phyloP scores from a whole-genome alignment of 2,797 vertebrate species.

The Bucorvus abyssinicus region DNA sequence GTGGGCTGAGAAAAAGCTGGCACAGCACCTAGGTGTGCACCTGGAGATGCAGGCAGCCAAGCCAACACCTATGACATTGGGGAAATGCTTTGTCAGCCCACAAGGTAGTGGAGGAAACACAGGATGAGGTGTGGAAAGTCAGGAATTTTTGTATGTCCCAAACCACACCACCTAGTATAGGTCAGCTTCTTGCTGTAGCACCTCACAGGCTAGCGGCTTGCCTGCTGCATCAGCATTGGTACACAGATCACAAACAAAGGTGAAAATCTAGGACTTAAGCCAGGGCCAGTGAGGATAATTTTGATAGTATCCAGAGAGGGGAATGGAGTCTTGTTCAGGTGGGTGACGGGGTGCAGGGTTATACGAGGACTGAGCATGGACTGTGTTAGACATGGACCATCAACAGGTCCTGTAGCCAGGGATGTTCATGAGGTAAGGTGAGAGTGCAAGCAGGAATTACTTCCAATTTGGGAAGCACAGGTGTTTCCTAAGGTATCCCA shows the following conservation, averaged over 20 bases:
- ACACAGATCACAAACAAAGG: background rate
- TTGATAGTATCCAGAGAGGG: background rate
- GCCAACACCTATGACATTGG: background rate
- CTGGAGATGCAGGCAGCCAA: background rate
- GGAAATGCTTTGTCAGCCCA: background rate
- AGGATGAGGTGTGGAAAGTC: background rate
- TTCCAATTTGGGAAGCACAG: background rate
- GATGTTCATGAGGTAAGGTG: background rate
- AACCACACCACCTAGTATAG: background rate
- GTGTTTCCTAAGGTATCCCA: background rate
- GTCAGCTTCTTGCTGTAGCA: background rate
- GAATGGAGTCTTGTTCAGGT: background rate
- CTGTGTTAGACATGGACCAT: background rate
- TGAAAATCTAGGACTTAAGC: background rate
- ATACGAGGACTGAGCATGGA: background rate
- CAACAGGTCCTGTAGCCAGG: background rate
- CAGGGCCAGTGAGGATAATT: background rate
- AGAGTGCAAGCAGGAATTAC: background rate
- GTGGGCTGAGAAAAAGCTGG: background rate
- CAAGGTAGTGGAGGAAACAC: background rate
- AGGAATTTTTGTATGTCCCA: background rate
- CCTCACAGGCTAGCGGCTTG: background rate
- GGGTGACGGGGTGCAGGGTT: background rate
- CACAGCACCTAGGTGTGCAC: background rate
- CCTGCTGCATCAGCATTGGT: fast-evolving